Evolutionary conservation across 2,888 invertebrate genomes (phyloP).

Genomic region (Rotaria socialis): DNA sequence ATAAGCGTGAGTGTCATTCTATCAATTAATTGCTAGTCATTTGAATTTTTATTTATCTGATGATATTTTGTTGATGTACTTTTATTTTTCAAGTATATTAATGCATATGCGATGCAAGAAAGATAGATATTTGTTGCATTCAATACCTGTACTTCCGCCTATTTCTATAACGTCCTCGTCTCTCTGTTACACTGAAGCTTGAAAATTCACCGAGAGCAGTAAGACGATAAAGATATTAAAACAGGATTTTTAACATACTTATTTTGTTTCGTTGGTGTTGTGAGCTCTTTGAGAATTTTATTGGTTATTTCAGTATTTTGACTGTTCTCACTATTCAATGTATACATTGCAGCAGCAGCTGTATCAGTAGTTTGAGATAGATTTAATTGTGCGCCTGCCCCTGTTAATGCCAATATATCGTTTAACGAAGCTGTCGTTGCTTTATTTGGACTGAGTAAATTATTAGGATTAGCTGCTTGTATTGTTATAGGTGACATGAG

Average conservation of each 20-base stretch:
- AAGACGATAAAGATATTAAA: neutral
- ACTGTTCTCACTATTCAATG: neutral
- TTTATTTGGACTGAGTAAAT: neutral
- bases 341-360: conserved; percentile 8
- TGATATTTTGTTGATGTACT: neutral
- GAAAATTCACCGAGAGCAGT: neutral
- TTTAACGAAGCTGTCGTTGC: neutral
- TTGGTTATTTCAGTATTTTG: neutral
- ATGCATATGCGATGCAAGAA: neutral
- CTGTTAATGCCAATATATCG: neutral
- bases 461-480: neutral
- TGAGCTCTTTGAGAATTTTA: conserved; percentile 20
- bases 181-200: neutral
- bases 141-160: neutral
- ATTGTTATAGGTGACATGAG: neutral
- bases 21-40: neutral
- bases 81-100: neutral
- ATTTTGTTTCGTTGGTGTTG: conserved; percentile 33
- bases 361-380: neutral
- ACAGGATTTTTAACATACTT: neutral
- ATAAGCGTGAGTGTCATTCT: neutral
- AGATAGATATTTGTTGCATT: neutral
- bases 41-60: neutral
- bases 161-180: neutral
- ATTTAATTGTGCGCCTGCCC: neutral